Base-by-base conservation (phyloP, 2,888 invertebrate species). In the Tuta absoluta region DNA sequence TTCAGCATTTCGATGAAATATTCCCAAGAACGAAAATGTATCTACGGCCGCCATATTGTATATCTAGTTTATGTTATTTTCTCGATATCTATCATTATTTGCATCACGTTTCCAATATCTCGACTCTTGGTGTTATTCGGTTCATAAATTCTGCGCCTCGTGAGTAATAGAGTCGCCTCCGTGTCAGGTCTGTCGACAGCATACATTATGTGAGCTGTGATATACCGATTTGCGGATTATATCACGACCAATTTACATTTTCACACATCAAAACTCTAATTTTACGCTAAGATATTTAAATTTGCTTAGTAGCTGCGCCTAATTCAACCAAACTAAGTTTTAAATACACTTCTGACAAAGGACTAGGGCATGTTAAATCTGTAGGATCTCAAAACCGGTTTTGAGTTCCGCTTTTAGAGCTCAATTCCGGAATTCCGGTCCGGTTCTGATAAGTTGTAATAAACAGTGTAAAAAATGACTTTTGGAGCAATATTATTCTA, bases 61-160 rank as follows among this genome's bases (percentile, higher is more conserved):
- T 41, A 24, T 41, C 56, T 41, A 53, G 53, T 63, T 63, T 63
- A 63, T 56, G 63, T 63, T 63, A 63, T 63, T 63, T 63, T 45
- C 68, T 66, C 68, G 65, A 74, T 70, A 72, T 73, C 68, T 71
- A 82, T 85, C 78, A 72, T 75, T 72, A 87, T 83, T 85, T 77
- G 71, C 75, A 81, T 86, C 89, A 88, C 88, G 88, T 89, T 83
- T 87, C 86, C 86, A 89, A 88, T 89, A 88, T 84, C 84, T 84
- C 74, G 75, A 79, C 82, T 80, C 76, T 78, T 74, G 77, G 75
- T 84, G 81, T 84, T 87, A 85, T 85, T 84, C 78, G 84, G 79
- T 83, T 84, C 86, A 88, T 87, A 89, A 86, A 88, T 87, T 86
- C 81, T 81, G 75, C 75, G 78, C 74, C 77, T 78, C 72, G 78